phyloP scores from a whole-genome alignment of 2,888 invertebrate species.

The Octonoba sinensis region DNA sequence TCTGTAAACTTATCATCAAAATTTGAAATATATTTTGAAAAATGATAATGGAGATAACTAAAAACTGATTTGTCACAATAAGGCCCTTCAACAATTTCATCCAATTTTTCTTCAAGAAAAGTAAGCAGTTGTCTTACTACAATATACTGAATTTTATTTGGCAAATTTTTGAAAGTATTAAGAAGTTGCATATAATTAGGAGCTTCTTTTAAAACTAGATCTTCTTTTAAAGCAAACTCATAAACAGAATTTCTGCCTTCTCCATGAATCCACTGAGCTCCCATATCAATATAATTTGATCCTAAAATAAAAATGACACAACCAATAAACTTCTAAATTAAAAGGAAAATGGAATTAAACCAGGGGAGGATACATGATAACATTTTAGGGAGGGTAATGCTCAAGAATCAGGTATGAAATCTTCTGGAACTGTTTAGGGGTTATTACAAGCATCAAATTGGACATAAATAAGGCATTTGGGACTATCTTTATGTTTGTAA shows the following conservation, averaged over 20 bases:
- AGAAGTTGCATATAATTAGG: constrained; percentile 32
- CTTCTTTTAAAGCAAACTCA: constrained; percentile 42
- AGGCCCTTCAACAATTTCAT: constrained; percentile 2
- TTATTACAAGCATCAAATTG: too few relatives aligned
- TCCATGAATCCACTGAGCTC: constrained; percentile 93
- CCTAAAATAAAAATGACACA: constrained; percentile 24
- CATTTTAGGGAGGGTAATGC: not conserved
- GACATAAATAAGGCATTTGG: too few relatives aligned
- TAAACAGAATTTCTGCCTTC: constrained; percentile 72
- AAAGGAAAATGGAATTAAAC: not conserved
- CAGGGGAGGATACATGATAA: not conserved
- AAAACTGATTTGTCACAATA: not conserved
- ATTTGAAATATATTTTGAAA: not conserved
- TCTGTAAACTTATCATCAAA: not conserved
- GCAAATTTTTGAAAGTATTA: not conserved
- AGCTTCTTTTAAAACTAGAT: constrained; percentile 28
- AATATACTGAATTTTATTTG: not conserved
- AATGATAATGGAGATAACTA: not conserved
- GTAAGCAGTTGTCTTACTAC: constrained; percentile 3
- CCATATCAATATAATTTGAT: constrained; percentile 76
- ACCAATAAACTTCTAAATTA: too few relatives aligned
- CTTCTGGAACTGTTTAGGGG: too few relatives aligned
- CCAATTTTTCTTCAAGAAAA: constrained; percentile 31
- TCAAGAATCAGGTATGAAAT: too few relatives aligned
- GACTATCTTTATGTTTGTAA: too few relatives aligned